Conservation (phyloP, 2,797 vertebrate species). For the Diplodus sargus region DNA sequence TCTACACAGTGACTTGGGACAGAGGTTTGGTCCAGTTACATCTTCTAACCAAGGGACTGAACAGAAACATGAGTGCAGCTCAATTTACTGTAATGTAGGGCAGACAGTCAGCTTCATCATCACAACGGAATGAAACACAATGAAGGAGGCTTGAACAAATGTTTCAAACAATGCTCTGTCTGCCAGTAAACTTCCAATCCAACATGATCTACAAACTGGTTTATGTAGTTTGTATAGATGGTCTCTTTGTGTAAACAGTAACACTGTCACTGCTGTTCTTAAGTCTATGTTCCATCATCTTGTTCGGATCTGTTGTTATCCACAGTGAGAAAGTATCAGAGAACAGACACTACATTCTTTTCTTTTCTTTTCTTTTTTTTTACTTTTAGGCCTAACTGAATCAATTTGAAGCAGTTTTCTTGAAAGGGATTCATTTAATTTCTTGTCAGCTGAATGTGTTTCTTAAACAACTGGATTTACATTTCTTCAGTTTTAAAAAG, state of each 20-base stretch:
- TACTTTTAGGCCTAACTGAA: neutral
- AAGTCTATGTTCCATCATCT: conserved; percentile 40
- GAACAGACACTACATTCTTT: neutral
- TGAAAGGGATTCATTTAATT: conserved; percentile 5
- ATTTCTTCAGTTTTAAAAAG: conserved; percentile 7
- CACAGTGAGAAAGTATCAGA: conserved; percentile 22
- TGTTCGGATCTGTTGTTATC: conserved; percentile 39
- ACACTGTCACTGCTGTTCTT: conserved; percentile 6
- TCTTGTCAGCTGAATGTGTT: neutral
- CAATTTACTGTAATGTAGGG: conserved; percentile 5
- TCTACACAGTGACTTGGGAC: neutral
- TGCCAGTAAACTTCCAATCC: conserved; percentile 6
- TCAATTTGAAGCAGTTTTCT: conserved; percentile 1
- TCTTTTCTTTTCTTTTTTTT: no score
- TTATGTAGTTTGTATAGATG: neutral
- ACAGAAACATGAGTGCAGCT: no score
- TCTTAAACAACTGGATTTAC: neutral
- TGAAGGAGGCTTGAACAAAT: neutral
- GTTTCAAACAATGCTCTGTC: neutral
- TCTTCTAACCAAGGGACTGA: neutral
- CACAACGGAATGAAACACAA: neutral
- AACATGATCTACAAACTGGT: conserved; percentile 11
- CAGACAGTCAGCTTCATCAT: neutral
- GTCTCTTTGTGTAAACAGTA: conserved; percentile 11
- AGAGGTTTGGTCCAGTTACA: neutral